Evolutionary conservation across 2,888 invertebrate species (phyloP).

Genomic region (Sipunculus nudus): DNA sequence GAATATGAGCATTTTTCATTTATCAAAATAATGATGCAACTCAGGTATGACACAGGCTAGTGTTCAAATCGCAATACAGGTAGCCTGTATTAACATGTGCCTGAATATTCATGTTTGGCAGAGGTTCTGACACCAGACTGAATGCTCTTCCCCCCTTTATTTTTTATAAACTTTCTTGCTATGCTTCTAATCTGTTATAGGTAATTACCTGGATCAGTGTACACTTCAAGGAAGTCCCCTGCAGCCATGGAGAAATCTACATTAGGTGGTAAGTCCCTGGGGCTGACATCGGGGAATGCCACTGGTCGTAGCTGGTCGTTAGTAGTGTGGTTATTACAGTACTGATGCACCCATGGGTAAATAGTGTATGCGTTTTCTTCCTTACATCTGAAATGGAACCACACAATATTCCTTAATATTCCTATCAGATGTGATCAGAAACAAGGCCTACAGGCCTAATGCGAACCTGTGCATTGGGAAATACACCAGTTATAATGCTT

Average conservation of each 20-base stretch:
- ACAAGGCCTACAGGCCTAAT: too few relatives aligned
- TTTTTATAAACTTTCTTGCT: background rate
- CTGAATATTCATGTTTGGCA: too few relatives aligned
- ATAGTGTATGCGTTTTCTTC: conserved; percentile 79
- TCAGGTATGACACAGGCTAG: too few relatives aligned
- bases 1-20: too few relatives aligned
- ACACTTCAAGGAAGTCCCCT: conserved; percentile 93
- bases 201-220: conserved; percentile 58
- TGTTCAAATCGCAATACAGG: too few relatives aligned
- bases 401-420: too few relatives aligned
- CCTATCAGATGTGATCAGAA: too few relatives aligned
- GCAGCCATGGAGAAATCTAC: conserved; percentile 90
- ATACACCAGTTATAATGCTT: too few relatives aligned
- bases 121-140: too few relatives aligned
- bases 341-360: conserved; percentile 96
- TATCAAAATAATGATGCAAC: too few relatives aligned
- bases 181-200: background rate
- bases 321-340: conserved; percentile 85
- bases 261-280: conserved; percentile 74
- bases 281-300: conserved; percentile 88
- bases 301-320: conserved; percentile 83
- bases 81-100: too few relatives aligned
- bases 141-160: background rate
- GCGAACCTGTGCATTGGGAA: too few relatives aligned
- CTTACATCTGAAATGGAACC: conserved; percentile 69